These are phyloP conservation scores for Cheiracanthium punctorium DNA, from an alignment of 2,888 invertebrate species.

Conservation along the genomic window DNA sequence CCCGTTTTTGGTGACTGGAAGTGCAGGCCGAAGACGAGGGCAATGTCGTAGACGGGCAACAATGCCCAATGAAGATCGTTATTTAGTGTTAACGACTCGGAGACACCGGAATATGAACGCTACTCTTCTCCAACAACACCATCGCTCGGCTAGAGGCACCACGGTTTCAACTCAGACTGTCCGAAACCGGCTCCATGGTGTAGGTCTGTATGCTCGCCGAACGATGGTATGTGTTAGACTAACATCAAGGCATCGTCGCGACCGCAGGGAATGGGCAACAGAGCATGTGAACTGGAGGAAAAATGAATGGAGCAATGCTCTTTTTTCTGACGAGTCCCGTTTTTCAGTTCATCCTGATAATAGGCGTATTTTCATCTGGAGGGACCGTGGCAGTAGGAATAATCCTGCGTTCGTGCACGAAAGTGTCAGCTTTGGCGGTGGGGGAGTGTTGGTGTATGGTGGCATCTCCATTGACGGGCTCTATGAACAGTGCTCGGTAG, in stretches of 20 bases:
- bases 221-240: too few species aligned
- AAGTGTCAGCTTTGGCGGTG: not conserved
- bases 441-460: not conserved
- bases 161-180: not conserved
- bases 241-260: not conserved
- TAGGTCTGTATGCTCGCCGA: not conserved
- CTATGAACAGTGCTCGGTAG: not conserved
- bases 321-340: slow-evolving; percentile 1
- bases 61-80: not conserved
- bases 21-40: too few species aligned
- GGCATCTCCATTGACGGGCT: not conserved
- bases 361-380: slow-evolving; percentile 20
- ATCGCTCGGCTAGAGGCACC: slow-evolving; percentile 11
- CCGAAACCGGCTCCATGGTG: not conserved
- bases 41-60: too few species aligned
- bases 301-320: not conserved
- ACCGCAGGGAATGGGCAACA: not conserved
- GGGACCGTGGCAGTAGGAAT: not conserved
- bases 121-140: slow-evolving; percentile 17
- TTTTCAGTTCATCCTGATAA: slow-evolving; percentile 1
- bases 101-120: slow-evolving; percentile 8
- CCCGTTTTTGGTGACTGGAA: too few species aligned
- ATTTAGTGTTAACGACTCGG: slow-evolving; percentile 14
- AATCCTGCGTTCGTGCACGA: not conserved
- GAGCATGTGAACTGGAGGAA: not conserved